Base-by-base conservation (phyloP, 2,888 invertebrate genomes). In the Cheilosia pagana region DNA sequence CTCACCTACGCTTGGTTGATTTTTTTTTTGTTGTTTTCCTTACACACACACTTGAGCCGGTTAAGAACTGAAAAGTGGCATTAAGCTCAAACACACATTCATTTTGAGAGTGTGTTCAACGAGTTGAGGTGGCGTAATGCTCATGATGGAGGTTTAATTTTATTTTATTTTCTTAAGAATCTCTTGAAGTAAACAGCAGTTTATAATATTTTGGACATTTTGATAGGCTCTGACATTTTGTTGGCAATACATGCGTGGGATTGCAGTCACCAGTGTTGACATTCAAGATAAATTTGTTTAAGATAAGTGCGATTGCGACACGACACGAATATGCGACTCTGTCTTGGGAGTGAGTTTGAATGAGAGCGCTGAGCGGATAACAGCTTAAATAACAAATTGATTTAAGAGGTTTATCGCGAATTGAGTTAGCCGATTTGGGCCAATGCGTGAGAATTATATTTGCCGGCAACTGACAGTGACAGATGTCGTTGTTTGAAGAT, bases 221-320 rank as follows among this genome's bases (percentile, higher is more conserved):
- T 70, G 85, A 79, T 82, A 81, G 75, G 75, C 75, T 71, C 60
- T 71, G 81, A 79, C 81, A 81, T 79, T 85, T 79, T n/a, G 74
- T 19, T 70, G 60, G 59, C 53, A 28, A 74, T 21, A 75, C 75
- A 71, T 59, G 85, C 62, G 85, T 85, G 75, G 85, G 85, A 71
- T 43, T 59, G 52, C 43, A 55, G 53, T 60, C 45, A 39, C n/a
- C n/a, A n/a, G 70, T 79, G 83, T 79, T 79, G 83, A 83, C 83
- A 62, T 35, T 57, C 41, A 53, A 68, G 83, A 83, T 83, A 83
- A 79, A 79, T 83, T 83, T 83, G 74, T 83, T 83, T 83, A 74
- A 79, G 83, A 83, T 83, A 83, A 83, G 78, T 83, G 63, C 74
- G 83, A 83, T 83, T 78, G 72, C 83, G 68, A 59, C 74, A 74